Evolutionary conservation across 2,888 invertebrate species (phyloP), one percentile per base, ranked within the genome.

Genomic region (Plebejus melissa): DNA sequence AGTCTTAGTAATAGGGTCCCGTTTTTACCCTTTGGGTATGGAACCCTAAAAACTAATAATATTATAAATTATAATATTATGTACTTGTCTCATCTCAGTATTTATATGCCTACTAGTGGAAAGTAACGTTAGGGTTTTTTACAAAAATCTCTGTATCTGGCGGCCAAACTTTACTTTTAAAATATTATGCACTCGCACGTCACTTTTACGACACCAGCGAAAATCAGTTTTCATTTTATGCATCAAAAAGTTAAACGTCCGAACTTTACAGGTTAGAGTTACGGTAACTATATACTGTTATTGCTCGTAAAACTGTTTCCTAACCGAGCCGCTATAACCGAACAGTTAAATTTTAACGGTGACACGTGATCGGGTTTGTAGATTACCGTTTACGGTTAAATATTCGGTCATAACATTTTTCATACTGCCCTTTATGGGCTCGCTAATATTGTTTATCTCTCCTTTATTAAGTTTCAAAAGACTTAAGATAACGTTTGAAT

Each of bases 261-360:
- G 13, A 72, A 71, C 71, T 54, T 32, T 54, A 50, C 9, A 78
- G 83, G 83, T 88, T 32, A 85, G 87, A 88, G 86, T 84, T 84
- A 82, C 83, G 79, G 82, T 85, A 86, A 84, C 80, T 81, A 79
- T 82, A 84, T 85, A 86, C 83, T 84, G 87, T 88, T 88, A 89
- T 87, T 81, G 86, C 82, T 77, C 85, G 85, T 88, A 88, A 88
- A 89, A 85, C 84, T 81, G 82, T 83, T 82, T 82, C 85, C 84
- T 85, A 86, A 86, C 85, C 83, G 82, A 78, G 81, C 84, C 81
- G 85, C 86, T 84, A 86, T 82, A 82, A 83, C 84, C 84, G 85
- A 86, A 86, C 83, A 81, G 85, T 83, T 82, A 81, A 86, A 83
- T 81, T 86, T 87, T 86, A 84, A 87, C 82, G 83, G 81, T 81